A percentile compares a stretch with the other conserved stretches of the same genome.
These are phyloP conservation scores for Coracias cyanogaster DNA, from an alignment of 2,797 vertebrate species.

Conservation along the genomic window DNA sequence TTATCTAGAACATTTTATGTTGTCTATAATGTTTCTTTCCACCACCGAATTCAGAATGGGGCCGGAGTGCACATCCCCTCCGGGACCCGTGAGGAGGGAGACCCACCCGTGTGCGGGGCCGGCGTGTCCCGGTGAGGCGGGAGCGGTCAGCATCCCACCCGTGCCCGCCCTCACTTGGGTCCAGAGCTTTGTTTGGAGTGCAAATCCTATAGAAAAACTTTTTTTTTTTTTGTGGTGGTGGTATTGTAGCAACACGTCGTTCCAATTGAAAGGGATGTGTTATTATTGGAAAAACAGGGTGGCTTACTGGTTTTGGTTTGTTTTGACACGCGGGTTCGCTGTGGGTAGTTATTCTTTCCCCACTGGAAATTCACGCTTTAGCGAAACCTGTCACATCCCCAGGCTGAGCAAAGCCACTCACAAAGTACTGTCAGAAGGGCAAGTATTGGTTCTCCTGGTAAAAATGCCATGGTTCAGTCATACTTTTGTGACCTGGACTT, in stretches of 20 bases:
- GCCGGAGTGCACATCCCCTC: background rate
- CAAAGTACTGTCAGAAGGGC: background rate
- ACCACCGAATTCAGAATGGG: accelerated
- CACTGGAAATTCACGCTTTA: background rate
- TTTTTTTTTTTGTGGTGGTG: no score
- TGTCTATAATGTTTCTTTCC: background rate
- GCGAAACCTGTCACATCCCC: slow-evolving; percentile 1
- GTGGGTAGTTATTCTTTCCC: background rate
- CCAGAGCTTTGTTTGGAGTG: background rate
- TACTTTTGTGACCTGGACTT: slow-evolving; percentile 48
- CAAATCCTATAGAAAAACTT: background rate
- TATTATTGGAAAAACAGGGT: background rate
- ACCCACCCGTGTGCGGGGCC: background rate
- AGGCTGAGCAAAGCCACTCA: background rate
- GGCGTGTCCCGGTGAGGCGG: background rate
- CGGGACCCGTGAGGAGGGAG: background rate
- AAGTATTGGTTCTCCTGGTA: background rate
- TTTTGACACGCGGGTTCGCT: background rate
- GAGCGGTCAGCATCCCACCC: background rate
- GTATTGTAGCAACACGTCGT: background rate
- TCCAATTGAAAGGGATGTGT: background rate
- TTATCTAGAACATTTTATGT: background rate
- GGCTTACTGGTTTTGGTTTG: background rate
- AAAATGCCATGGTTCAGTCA: background rate
- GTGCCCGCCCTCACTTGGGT: background rate